Percentiles rank a stretch among this genome's conserved stretches.
These are phyloP conservation scores for Melanargia galathea DNA, from an alignment of 2,888 invertebrate genomes.

Conservation along the genomic window DNA sequence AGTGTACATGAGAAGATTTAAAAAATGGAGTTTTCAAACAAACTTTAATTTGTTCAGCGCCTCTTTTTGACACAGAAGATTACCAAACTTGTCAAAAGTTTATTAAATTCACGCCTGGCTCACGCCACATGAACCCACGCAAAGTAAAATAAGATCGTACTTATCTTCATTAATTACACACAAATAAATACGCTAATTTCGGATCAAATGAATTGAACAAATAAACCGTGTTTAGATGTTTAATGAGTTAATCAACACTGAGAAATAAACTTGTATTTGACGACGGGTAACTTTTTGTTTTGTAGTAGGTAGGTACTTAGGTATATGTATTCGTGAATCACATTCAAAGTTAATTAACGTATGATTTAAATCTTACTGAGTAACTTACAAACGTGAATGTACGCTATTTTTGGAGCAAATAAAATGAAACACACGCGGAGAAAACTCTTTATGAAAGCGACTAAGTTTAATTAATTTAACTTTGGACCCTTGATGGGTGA, in stretches of 20 bases:
- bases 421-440: too few relatives aligned
- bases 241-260: neutral
- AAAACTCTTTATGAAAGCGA: too few relatives aligned
- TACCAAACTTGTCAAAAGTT: neutral
- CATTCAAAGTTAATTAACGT: too few relatives aligned
- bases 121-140: neutral
- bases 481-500: too few relatives aligned
- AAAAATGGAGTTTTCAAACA: neutral
- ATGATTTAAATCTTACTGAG: too few relatives aligned
- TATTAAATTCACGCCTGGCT: neutral
- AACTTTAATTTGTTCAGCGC: neutral
- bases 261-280: neutral
- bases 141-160: neutral
- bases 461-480: too few relatives aligned
- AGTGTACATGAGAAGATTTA: neutral
- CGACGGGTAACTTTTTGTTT: too few relatives aligned
- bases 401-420: too few relatives aligned
- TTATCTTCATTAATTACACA: neutral
- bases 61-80: neutral
- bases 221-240: neutral
- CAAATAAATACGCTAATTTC: neutral
- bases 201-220: neutral
- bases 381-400: too few relatives aligned
- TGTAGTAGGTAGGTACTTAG: too few relatives aligned
- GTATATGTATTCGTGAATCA: too few relatives aligned